Evolutionary conservation across 1,140 invertebrate genomes (phyloP), one percentile per base, ranked within the genome.

Genomic region (Plutomurus gul): DNA sequence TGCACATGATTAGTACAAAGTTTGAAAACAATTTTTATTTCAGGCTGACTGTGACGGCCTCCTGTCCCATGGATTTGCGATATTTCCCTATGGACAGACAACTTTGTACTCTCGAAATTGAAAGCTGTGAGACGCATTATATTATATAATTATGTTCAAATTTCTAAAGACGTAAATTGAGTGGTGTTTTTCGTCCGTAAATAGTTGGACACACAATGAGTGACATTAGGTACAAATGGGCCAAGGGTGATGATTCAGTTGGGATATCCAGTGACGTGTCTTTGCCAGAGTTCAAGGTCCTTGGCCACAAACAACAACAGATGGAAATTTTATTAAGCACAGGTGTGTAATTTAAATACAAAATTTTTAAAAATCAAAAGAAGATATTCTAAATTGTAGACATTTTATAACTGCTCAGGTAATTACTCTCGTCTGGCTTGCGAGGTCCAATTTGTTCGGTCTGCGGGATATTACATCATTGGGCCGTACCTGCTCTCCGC

Each of bases 21-120:
- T 43, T 4, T 43, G 13, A 16, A 51, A 16, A 20, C 16, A 65
- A 6, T 65, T 5, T 27, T 46, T 36, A 43, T 96, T 94, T 96
- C 90, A 92, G 96, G 95, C 95, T 91, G 78, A 90, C 89, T 16
- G 89, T 90, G 37, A 90, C 89, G 27, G 88, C 88, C 20, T 87
- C 87, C 71, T 90, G 89, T 84, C 88, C 89, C 20, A 91, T 91
- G 89, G 87, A 89, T 84, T 86, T 85, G 78, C 79, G 89, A 87
- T 89, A 91, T 85, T 91, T 90, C 83, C 91, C 90, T 4, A 86
- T 91, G 81, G 90, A 91, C 84, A 87, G 77, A 10, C 84, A 85
- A 49, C 56, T 83, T 1, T 85, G 84, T 73, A 74, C 65, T 20
- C 74, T 84, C 8, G 80, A 78, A 37, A 78, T 81, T 60, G 80